Evolutionary conservation across 1,140 invertebrate genomes (phyloP), one percentile per base, ranked within the genome.

Genomic region (Mamestra configurata): DNA sequence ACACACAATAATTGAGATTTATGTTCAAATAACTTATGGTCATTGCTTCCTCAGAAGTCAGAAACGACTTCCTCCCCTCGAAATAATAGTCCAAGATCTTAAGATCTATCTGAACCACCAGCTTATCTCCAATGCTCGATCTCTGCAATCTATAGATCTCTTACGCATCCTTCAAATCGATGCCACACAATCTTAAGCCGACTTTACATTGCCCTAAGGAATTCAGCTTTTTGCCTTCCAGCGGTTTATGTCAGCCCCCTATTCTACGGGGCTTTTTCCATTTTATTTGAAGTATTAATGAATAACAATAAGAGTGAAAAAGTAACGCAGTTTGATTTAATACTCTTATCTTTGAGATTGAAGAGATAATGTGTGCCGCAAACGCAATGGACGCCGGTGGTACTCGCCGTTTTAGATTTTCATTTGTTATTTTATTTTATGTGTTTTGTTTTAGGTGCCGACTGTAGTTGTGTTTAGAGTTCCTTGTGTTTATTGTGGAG

Each of bases 271-370:
- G 51, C 88, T 91, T 92, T 93, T 40, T 90, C 89, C 87, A 61
- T 80, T 89, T 91, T 90, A 93, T 92, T 90, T 90, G 86, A 90
- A 91, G 91, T 75, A 85, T 93, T 88, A 91, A 92, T 93, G 89
- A 93, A 93, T 93, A 92, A 90, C 82, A 92, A 91, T 91, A 86
- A 86, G 84, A 81, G 84, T 84, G 85, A 90, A 88, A 90, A 89
- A 89, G 82, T 73, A 76, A 57, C 24, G 79, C 59, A 70, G 80
- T 86, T 88, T 89, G 88, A 89, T 87, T 88, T 86, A 89, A 82
- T 88, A 86, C 81, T 73, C 55, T 81, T 81, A 79, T 82, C 81
- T 77, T 22, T n/a, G 13, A 77, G 40, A 68, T 77, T 71, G 46
- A 15, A n/a, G 11, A 43, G 79, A 80, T 71, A 76, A 55, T 46